Evolutionary conservation across 2,797 vertebrate species (phyloP).

Genomic region (Crocidura indochinensis): DNA sequence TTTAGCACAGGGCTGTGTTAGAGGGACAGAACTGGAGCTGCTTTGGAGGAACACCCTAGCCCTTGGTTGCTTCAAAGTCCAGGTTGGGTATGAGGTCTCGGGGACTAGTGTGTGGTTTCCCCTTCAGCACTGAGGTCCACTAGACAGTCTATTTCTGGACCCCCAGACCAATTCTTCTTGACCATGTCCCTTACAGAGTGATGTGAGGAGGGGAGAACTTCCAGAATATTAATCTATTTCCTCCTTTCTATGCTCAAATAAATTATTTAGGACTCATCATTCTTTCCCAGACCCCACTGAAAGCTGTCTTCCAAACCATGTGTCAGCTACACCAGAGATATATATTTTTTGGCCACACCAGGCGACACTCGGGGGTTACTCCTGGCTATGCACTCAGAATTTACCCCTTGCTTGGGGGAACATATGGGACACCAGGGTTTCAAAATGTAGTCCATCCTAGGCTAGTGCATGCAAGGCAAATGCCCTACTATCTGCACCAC

Average conservation of each 20-base stretch:
- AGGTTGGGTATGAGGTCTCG: background rate
- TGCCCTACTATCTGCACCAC: no score
- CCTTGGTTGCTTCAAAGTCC: accelerated
- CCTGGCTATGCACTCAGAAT: no score
- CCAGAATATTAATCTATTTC: background rate
- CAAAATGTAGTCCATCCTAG: no score
- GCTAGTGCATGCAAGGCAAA: no score
- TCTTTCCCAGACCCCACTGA: background rate
- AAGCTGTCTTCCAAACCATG: background rate
- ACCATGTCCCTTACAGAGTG: background rate
- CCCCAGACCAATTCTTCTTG: background rate
- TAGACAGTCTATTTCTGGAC: accelerated
- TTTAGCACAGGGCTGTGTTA: background rate
- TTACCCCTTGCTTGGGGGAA: no score
- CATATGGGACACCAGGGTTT: no score
- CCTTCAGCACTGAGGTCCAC: background rate
- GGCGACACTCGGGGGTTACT: no score
- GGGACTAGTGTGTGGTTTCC: background rate
- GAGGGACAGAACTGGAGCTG: background rate
- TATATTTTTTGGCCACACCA: no score
- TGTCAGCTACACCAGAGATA: background rate
- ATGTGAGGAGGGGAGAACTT: no score
- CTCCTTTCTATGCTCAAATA: constrained; percentile 16
- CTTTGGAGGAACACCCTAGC: background rate
- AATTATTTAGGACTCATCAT: background rate